Percentiles rank a stretch among this genome's conserved stretches.
Conservation (phyloP, 2,888 invertebrate genomes). For the Chaetogeoica ovagalla region DNA sequence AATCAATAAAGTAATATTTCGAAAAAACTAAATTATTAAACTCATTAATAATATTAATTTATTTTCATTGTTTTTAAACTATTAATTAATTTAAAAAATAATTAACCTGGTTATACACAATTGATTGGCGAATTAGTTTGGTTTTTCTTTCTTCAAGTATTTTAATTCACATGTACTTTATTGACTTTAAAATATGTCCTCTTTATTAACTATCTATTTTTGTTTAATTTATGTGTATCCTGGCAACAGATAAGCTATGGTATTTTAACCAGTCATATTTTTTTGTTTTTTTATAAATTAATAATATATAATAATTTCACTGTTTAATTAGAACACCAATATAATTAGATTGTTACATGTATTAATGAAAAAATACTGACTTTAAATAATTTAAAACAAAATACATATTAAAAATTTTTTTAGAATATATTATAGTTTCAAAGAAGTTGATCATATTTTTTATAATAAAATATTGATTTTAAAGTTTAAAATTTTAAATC, state of each 20-base stretch:
- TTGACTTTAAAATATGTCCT: background rate
- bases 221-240: conserved; percentile 17
- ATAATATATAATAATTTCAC: background rate
- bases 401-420: no score
- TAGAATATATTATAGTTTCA: no score
- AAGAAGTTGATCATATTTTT: no score
- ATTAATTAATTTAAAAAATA: background rate
- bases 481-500: no score
- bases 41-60: background rate
- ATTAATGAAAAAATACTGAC: background rate
- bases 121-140: background rate
- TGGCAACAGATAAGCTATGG: background rate
- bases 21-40: background rate
- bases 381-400: background rate
- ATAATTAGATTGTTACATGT: background rate
- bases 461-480: no score
- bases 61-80: background rate
- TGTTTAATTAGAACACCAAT: background rate
- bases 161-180: background rate
- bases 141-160: background rate
- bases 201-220: background rate
- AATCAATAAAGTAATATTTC: background rate
- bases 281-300: background rate
- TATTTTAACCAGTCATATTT: background rate
- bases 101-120: conserved; percentile 6